These are phyloP conservation scores for Syrista parreyssii DNA, from an alignment of 2,888 invertebrate species.

Conservation along the genomic window DNA sequence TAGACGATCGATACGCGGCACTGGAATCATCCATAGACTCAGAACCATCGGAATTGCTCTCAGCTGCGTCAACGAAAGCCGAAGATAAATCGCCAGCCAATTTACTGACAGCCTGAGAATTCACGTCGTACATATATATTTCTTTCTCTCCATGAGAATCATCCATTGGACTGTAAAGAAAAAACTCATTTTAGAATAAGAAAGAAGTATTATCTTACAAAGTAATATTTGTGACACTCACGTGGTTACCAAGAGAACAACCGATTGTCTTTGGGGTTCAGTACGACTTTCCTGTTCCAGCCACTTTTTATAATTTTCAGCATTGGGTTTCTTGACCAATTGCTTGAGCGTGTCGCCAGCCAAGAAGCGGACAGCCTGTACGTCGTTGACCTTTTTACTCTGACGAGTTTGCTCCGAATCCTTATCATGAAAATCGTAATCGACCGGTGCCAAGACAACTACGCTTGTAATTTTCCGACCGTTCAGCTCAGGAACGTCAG, in stretches of 20 bases:
- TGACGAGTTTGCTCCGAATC: conserved; percentile 61
- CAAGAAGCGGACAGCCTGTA: conserved; percentile 79
- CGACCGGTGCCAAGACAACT: conserved; percentile 86
- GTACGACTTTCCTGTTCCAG: conserved; percentile 81
- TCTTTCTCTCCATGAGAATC: conserved; percentile 73
- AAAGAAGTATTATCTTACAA: conserved; percentile 3
- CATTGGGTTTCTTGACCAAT: conserved; percentile 79
- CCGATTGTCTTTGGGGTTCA: conserved; percentile 81
- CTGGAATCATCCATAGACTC: conserved; percentile 47
- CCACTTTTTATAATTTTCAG: conserved; percentile 84
- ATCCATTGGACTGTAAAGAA: conserved; percentile 66
- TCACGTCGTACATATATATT: conserved; percentile 89
- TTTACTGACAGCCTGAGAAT: conserved; percentile 79
- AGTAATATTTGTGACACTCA: conserved; percentile 67
- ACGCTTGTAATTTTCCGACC: conserved; percentile 86
- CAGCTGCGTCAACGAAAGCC: conserved; percentile 88
- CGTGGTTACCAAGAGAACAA: conserved; percentile 85
- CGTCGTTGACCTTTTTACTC: conserved; percentile 71
- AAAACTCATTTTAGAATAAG: conserved; percentile 16
- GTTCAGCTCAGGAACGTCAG: conserved; percentile 79
- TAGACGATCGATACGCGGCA: neutral
- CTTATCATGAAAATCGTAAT: conserved; percentile 69
- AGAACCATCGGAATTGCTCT: conserved; percentile 76
- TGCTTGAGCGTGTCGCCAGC: conserved; percentile 82
- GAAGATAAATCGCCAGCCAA: conserved; percentile 84